Base-by-base conservation (phyloP, 2,797 vertebrate species). In the Eleutherodactylus coqui region DNA sequence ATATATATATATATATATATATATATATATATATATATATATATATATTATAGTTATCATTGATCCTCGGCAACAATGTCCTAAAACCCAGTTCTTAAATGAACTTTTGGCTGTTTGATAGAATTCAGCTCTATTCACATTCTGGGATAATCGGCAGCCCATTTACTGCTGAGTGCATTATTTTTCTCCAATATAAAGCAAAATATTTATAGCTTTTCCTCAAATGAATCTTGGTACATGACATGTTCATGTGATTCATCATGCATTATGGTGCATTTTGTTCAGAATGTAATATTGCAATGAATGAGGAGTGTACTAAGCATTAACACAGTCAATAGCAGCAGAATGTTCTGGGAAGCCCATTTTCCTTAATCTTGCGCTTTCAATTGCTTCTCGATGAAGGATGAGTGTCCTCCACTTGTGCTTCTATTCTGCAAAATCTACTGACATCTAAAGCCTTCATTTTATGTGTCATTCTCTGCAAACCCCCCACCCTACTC, bases 221-320 rank as follows among this genome's bases (percentile, higher is more conserved):
- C 34, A 75, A 58, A 79, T 79, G 34, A 75, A 75, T 49, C n/a
- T 32, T 19, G 2, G 62, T 32, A 69, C 32, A 60, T 47, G 64
- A 64, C 4, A 67, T 69, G 36, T 41, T 19, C 79, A n/a, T 47
- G 19, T 32, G 27, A 47, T 81, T 81, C 64, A 81, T 80, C 58
- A 64, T 29, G 24, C 47, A 80, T 80, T 80, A 43, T 53, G 45
- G 11, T 51, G 1, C 38, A n/a, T 27, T 51, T 79, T 69, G 34
- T 14, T 82, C n/a, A 29, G 16, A 47, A n/a, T 53, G 8, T 69
- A 67, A 67, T 55, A 32, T 51, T 45, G 36, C 16, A 79, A 67
- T 43, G 36, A 77, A 27, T 69, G 36, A 72, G 75, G 24, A 45
- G n/a, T n/a, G 45, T 67, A 85, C 64, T 72, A 73, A 58, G 76